phyloP scores from a whole-genome alignment of 2,888 invertebrate species.

The Thymelicus acteon region DNA sequence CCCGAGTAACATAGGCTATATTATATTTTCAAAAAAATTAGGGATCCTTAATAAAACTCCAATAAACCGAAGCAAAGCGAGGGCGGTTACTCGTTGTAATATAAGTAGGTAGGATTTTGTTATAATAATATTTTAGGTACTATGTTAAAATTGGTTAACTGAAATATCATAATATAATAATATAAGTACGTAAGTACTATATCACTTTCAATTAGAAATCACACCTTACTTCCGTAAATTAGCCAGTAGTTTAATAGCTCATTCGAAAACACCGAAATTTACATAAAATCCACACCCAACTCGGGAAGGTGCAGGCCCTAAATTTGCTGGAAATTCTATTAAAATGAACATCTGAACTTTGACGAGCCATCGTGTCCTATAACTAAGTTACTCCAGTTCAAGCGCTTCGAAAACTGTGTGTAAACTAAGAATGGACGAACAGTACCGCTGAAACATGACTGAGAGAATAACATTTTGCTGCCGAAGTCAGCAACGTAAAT shows the following conservation, averaged over 20 bases:
- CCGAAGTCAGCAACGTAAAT: slow-evolving; percentile 8
- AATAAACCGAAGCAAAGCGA: too few relatives aligned
- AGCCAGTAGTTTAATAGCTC: too few relatives aligned
- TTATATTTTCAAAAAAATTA: too few relatives aligned
- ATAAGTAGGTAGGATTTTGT: too few relatives aligned
- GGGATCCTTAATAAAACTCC: too few relatives aligned
- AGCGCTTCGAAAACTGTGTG: slow-evolving; percentile 32
- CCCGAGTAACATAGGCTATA: too few relatives aligned
- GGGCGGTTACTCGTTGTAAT: too few relatives aligned
- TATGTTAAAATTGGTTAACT: too few relatives aligned
- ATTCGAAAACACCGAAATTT: background rate
- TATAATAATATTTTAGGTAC: too few relatives aligned
- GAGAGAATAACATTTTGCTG: slow-evolving; percentile 17
- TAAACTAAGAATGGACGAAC: slow-evolving; percentile 25
- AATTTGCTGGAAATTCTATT: slow-evolving; percentile 57
- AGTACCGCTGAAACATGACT: slow-evolving; percentile 9
- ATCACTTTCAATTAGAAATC: too few relatives aligned
- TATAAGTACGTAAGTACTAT: too few relatives aligned
- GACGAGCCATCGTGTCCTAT: slow-evolving; percentile 51
- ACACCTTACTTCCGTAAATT: background rate
- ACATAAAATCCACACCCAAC: slow-evolving; percentile 10
- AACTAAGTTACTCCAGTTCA: slow-evolving; percentile 41
- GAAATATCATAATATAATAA: too few relatives aligned
- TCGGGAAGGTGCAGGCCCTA: slow-evolving; percentile 23
- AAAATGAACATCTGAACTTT: slow-evolving; percentile 61